Base-by-base conservation (phyloP, 2,797 vertebrate genomes). In the Megalops cyprinoides region DNA sequence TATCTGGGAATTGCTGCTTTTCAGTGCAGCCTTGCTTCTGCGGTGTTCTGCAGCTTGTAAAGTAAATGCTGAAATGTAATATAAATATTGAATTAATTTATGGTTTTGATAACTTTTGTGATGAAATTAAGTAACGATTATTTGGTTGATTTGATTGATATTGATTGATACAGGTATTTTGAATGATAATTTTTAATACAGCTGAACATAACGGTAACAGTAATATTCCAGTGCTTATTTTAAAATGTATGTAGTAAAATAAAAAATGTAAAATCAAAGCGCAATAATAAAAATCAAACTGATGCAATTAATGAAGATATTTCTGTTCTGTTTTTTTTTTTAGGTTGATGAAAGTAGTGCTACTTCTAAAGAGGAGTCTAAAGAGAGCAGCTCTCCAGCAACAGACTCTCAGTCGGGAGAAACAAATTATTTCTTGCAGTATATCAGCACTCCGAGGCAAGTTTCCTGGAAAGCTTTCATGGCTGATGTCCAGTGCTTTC, bases 341-440 rank as follows among this genome's bases (percentile, higher is more conserved):
- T 76, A 91, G 95, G 92, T 95, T 90, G 94, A 96, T 0, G 96
- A 97, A 86, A 95, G 93, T 6, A 91, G 91, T 76, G 92, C 94
- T 81, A 86, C 89, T 73, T 89, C 89, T 0, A 95, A 96, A 12
- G 86, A n/a, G n/a, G n/a, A n/a, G n/a, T n/a, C 88, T 79, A 97
- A 96, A 87, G 95, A 92, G 0, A 28, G 89, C 0, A 87, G 89
- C 71, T 83, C 91, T 15, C 87, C 91, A 62, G 85, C 91, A 69
- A 89, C 90, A 82, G 96, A 98, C 39, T 82, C 80, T 14, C 94
- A 97, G 74, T 87, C 95, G 34, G 94, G 92, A 82, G 96, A 94
- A 37, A 99, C 98, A 78, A 99, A 99, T 90, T 99, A 99, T 89
- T 99, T 99, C 88, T 92, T 99, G 77, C 97, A 99, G 88, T 99